Conservation (phyloP, 2,888 invertebrate genomes). For the Amblyjoppa proteus region DNA sequence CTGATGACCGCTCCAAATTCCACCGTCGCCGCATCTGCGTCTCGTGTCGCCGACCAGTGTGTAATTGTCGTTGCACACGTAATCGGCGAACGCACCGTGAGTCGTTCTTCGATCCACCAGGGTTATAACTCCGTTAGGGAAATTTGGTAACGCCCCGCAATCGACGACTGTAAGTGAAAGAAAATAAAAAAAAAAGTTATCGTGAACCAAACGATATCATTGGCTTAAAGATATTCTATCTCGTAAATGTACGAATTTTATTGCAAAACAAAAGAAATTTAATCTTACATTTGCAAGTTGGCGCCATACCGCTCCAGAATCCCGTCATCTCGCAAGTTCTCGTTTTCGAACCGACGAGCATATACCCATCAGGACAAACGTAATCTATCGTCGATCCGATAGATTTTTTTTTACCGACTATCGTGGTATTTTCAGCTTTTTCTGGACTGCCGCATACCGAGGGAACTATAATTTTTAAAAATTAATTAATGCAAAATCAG, state of each 20-base stretch:
- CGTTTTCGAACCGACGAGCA: constrained; percentile 89
- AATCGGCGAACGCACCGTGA: constrained; percentile 91
- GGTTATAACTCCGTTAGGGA: constrained; percentile 91
- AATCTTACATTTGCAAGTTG: constrained; percentile 94
- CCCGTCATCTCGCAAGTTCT: constrained; percentile 91
- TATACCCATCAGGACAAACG: constrained; percentile 93
- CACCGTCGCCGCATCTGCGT: constrained; percentile 91
- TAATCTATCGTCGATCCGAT: constrained; percentile 91
- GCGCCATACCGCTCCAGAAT: constrained; percentile 93
- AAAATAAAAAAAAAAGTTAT: neutral
- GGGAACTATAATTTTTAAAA: constrained; percentile 87
- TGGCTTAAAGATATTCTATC: neutral
- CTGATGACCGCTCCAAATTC: constrained; percentile 91
- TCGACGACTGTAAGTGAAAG: constrained; percentile 90
- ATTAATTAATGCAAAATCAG: neutral
- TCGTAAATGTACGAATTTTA: neutral
- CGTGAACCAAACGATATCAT: neutral
- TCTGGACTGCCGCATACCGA: constrained; percentile 96
- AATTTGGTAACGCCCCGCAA: constrained; percentile 89
- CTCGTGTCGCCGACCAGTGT: constrained; percentile 92
- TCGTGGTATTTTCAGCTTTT: constrained; percentile 93
- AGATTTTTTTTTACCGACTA: constrained; percentile 89
- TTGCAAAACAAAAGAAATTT: neutral
- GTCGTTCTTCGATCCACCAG: constrained; percentile 91
- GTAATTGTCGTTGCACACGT: constrained; percentile 93